These are phyloP conservation scores for Corythaixoides concolor DNA, from an alignment of 2,113 vertebrate species.

Conservation along the genomic window DNA sequence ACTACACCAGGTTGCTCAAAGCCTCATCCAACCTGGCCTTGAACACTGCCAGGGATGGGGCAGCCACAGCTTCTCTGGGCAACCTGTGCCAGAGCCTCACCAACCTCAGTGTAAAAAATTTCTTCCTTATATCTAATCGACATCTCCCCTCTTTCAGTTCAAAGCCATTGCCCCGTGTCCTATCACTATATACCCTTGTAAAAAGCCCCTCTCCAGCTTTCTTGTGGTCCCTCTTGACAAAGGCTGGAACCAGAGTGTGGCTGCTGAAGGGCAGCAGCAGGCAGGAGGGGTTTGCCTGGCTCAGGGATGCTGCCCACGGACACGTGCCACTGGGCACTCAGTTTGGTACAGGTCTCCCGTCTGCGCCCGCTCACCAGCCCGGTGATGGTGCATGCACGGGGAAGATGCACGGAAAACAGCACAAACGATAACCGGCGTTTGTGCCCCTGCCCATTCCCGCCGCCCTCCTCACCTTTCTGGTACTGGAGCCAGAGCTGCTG, in stretches of 20 bases:
- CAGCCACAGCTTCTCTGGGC: no score
- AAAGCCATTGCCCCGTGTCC: no score
- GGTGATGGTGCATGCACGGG: not conserved
- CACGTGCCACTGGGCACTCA: not conserved
- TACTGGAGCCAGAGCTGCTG: constrained; percentile 99
- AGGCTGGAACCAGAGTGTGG: not conserved
- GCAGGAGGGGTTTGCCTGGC: not conserved
- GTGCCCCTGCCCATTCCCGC: not conserved
- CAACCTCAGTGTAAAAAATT: no score
- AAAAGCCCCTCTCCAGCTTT: no score
- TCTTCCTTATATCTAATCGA: no score
- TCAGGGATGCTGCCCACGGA: not conserved
- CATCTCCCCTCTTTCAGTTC: no score
- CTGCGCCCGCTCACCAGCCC: rapidly evolving
- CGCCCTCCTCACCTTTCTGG: constrained; percentile 90
- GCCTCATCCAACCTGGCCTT: no score
- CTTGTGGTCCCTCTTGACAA: no score
- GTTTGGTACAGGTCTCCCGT: not conserved
- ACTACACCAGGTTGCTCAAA: no score
- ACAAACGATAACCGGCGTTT: rapidly evolving
- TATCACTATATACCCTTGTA: no score
- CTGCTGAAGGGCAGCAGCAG: not conserved
- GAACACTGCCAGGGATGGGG: no score
- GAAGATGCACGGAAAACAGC: not conserved
- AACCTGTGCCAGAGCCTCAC: no score